phyloP scores from a whole-genome alignment of 1,140 invertebrate genomes.

The Artemia franciscana region DNA sequence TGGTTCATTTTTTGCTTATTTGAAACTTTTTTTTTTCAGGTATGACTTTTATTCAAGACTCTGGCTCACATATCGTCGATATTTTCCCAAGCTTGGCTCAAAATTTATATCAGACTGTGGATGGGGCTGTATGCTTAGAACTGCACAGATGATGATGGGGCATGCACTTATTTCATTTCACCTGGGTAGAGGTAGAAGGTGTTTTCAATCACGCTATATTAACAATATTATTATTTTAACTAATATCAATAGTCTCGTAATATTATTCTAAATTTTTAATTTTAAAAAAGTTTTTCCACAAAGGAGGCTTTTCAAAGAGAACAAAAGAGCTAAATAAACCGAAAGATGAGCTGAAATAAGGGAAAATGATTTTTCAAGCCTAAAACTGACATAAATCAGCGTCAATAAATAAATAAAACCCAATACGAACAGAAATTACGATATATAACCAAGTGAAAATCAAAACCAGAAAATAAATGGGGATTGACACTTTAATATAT shows the following conservation, averaged over 20 bases:
- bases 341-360: no score
- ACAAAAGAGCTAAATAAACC: no score
- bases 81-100: constrained; percentile 44
- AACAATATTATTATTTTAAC: background rate
- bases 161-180: constrained; percentile 52
- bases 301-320: no score
- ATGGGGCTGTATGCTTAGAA: constrained; percentile 70
- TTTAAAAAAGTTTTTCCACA: no score
- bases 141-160: constrained; percentile 65
- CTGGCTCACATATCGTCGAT: constrained; percentile 58
- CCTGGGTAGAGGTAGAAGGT: constrained; percentile 37
- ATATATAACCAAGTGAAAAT: no score
- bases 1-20: no score
- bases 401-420: no score
- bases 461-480: no score
- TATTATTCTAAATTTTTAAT: background rate
- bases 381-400: no score
- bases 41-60: constrained; percentile 32
- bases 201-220: background rate
- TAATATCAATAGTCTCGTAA: background rate
- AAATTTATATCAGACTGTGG: constrained; percentile 56
- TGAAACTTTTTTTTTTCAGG: background rate
- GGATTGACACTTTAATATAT: no score
- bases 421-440: no score
- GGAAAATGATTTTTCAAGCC: no score